These are phyloP conservation scores for Montifringilla adamsi DNA, from an alignment of 2,113 vertebrate species.

Conservation along the genomic window DNA sequence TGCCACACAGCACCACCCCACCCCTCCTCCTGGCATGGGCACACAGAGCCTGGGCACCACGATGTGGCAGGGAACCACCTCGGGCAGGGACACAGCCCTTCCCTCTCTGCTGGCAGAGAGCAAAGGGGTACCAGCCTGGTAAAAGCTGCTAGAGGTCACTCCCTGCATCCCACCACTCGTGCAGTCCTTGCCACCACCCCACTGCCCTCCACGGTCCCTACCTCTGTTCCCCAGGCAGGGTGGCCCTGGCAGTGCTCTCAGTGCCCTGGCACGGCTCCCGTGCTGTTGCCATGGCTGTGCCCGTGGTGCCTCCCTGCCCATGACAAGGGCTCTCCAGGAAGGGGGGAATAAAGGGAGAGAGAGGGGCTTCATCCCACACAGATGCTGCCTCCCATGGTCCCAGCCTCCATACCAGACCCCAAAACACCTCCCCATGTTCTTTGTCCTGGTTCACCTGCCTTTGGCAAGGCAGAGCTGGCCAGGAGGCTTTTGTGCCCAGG, in stretches of 20 bases:
- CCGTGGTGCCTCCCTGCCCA: background rate
- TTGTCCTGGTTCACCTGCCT: background rate
- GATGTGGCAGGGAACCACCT: background rate
- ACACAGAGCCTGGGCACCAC: background rate
- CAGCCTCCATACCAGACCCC: background rate
- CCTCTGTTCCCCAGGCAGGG: background rate
- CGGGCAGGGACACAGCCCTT: accelerated
- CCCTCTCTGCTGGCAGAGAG: background rate
- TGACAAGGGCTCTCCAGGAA: accelerated
- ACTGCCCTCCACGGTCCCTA: accelerated
- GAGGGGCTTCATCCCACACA: background rate
- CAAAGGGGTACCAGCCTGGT: accelerated
- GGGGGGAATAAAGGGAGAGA: no score
- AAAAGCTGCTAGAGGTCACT: background rate
- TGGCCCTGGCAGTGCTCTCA: accelerated
- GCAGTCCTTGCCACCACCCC: background rate
- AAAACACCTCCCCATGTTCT: background rate
- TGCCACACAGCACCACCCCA: background rate
- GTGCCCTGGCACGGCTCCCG: background rate
- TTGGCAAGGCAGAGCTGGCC: accelerated
- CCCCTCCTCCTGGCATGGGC: background rate
- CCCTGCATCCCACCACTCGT: accelerated
- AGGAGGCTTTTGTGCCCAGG: background rate
- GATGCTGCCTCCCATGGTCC: background rate
- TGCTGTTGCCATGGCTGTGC: background rate